Percentiles rank a stretch among this genome's conserved stretches.
Evolutionary conservation across 2,797 vertebrate species (phyloP).

Genomic region (Brachyrhaphis roseni): DNA sequence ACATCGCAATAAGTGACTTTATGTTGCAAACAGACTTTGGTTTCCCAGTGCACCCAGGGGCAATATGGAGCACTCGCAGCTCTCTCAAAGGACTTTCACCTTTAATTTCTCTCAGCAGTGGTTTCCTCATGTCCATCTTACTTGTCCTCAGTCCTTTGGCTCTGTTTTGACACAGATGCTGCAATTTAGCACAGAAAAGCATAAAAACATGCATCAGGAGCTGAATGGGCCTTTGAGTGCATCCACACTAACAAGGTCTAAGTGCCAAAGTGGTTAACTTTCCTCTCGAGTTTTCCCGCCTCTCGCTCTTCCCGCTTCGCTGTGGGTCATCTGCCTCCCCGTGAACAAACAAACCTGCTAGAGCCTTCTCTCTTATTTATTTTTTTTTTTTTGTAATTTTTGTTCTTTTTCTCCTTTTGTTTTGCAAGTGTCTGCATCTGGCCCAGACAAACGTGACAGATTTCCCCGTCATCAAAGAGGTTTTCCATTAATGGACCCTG

Average conservation of each 20-base stretch:
- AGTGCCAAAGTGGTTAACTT: constrained; percentile 81
- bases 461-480: constrained; percentile 57
- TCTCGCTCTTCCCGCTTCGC: constrained; percentile 22
- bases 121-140: constrained; percentile 39
- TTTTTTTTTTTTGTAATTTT: background rate
- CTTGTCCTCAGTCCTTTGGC: constrained; percentile 27
- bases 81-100: constrained; percentile 22
- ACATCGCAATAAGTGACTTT: background rate
- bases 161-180: constrained; percentile 33
- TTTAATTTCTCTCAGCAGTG: constrained; percentile 26
- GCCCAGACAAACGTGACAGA: constrained; percentile 78
- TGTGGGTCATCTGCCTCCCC: constrained; percentile 22
- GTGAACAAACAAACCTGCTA: constrained; percentile 3
- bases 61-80: background rate
- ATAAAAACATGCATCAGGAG: constrained; percentile 65
- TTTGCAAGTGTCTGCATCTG: constrained; percentile 68
- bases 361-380: background rate
- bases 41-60: background rate
- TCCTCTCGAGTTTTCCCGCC: constrained; percentile 65
- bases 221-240: constrained; percentile 71
- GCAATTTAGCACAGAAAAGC: constrained; percentile 50
- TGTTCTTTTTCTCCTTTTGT: constrained; percentile 25
- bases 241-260: constrained; percentile 79
- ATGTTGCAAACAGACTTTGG: background rate
- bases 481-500: constrained; percentile 71